These are phyloP conservation scores for Onthophagus sagittarius DNA, from an alignment of 2,888 invertebrate genomes.

Conservation along the genomic window DNA sequence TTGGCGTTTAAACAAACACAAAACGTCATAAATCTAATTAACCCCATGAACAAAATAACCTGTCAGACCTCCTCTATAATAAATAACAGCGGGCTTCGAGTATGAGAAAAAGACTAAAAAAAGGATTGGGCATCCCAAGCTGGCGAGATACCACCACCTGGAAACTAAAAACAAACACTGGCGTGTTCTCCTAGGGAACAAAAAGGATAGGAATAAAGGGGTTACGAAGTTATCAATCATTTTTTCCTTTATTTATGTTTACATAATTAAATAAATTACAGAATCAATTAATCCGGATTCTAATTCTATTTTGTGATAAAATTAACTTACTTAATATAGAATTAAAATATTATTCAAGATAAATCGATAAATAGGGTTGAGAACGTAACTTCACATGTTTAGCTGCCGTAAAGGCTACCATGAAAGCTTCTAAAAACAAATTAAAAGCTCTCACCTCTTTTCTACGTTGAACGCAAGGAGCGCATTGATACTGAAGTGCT, in stretches of 20 bases:
- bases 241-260: background rate
- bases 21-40: constrained; percentile 48
- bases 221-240: constrained; percentile 8
- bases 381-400: too few species aligned
- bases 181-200: background rate
- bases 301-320: too few species aligned
- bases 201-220: background rate
- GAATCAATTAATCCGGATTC: too few species aligned
- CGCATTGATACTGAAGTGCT: too few species aligned
- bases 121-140: background rate
- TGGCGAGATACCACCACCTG: constrained; percentile 5
- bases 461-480: too few species aligned
- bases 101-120: constrained; percentile 3
- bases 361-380: too few species aligned
- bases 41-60: constrained; percentile 46
- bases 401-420: too few species aligned
- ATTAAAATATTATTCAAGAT: too few species aligned
- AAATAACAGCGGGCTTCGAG: constrained; percentile 26
- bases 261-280: too few species aligned
- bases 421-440: too few species aligned
- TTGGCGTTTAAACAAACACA: constrained; percentile 35
- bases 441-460: too few species aligned
- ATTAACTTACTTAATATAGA: too few species aligned
- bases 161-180: constrained; percentile 15
- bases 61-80: constrained; percentile 27